Evolutionary conservation across 2,113 vertebrate species (phyloP).

Genomic region (Bos taurus): DNA sequence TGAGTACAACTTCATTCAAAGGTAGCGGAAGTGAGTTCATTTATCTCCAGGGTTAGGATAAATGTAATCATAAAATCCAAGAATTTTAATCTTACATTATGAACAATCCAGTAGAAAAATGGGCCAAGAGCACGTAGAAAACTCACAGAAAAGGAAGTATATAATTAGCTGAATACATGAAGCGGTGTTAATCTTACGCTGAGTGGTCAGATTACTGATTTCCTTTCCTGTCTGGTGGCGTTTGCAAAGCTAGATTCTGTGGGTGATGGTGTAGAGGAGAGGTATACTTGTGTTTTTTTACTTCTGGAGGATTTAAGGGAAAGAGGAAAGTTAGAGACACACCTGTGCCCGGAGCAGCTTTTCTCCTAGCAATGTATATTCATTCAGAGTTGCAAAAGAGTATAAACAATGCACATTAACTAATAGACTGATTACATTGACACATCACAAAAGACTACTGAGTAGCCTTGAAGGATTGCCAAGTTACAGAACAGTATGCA

Average conservation of each 20-base stretch:
- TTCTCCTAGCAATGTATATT: not conserved
- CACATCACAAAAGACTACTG: not conserved
- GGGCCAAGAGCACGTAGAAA: not conserved
- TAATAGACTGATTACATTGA: not conserved
- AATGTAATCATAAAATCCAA: not conserved
- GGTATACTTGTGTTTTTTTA: not conserved
- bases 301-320: not conserved
- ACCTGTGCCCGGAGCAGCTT: not conserved
- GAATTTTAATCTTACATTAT: not conserved
- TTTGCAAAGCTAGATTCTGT: not conserved
- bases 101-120: not conserved
- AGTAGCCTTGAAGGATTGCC: not conserved
- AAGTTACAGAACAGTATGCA: not conserved
- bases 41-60: not conserved
- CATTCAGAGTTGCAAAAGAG: not conserved
- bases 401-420: not conserved
- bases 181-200: not conserved
- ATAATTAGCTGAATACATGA: not conserved
- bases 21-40: not conserved
- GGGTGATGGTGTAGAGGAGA: not conserved
- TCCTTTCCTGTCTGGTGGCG: not conserved
- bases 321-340: not conserved
- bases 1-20: slow-evolving; percentile 75
- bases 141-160: not conserved
- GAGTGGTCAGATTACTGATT: not conserved